Conservation (phyloP, 2,888 invertebrate species). For the Lordiphosa andalusiaca region DNA sequence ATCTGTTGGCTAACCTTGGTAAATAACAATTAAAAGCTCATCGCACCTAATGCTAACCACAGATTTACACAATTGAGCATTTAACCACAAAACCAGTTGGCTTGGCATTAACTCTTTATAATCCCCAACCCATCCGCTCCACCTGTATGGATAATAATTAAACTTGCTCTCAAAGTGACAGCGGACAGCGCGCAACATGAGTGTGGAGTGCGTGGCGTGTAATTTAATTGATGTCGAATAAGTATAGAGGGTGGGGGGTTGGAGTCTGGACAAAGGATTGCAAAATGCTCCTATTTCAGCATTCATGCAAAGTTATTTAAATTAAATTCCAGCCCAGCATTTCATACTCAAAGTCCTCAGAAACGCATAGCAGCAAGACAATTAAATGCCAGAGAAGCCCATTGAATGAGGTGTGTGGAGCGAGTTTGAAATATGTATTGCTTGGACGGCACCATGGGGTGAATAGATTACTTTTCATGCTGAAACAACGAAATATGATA, state of each 20-base stretch:
- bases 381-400: constrained; percentile 61
- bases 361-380: constrained; percentile 48
- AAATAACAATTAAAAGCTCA: constrained; percentile 66
- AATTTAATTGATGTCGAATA: constrained; percentile 58
- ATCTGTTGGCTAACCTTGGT: constrained; percentile 30
- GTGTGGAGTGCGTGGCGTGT: constrained; percentile 43
- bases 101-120: constrained; percentile 36
- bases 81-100: constrained; percentile 35
- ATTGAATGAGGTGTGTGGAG: constrained; percentile 25
- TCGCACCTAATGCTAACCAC: constrained; percentile 35
- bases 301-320: constrained; percentile 61
- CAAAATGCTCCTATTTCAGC: constrained; percentile 32
- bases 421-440: constrained; percentile 27
- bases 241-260: constrained; percentile 10
- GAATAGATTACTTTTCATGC: too few species aligned
- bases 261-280: constrained; percentile 14
- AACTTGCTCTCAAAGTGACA: constrained; percentile 39
- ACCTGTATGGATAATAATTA: constrained; percentile 50
- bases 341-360: constrained; percentile 16
- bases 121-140: constrained; percentile 8
- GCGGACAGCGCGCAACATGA: constrained; percentile 45
- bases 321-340: constrained; percentile 60
- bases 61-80: constrained; percentile 54
- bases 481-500: too few species aligned
- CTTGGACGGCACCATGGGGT: background rate